Evolutionary conservation across 2,113 vertebrate species (phyloP).

Genomic region (Lampris incognitus): DNA sequence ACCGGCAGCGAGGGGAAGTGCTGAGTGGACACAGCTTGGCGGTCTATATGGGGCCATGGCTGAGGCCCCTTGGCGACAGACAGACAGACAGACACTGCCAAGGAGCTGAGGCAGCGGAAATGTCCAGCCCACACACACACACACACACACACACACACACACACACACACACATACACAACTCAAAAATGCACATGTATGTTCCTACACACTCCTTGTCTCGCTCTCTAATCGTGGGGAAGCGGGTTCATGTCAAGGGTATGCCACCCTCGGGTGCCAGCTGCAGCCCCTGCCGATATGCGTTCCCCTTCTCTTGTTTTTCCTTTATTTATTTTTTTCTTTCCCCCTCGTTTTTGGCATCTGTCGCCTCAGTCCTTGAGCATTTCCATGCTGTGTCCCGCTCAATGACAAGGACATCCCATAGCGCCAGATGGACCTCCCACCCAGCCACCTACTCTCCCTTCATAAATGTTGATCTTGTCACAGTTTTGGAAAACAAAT

Average conservation of each 20-base stretch:
- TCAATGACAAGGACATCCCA: conserved; percentile 76
- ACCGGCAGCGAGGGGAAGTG: conserved; percentile 72
- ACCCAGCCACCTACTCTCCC: conserved; percentile 57
- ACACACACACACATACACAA: conserved; percentile 33
- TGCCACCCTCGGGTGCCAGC: conserved; percentile 67
- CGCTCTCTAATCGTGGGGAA: conserved; percentile 51
- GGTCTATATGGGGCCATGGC: conserved; percentile 70
- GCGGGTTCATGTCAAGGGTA: conserved; percentile 64
- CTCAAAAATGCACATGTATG: conserved; percentile 4
- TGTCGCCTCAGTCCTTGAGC: conserved; percentile 68
- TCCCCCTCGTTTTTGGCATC: conserved; percentile 62
- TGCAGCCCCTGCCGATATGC: conserved; percentile 59
- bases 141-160: conserved; percentile 12
- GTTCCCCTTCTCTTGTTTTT: conserved; percentile 44
- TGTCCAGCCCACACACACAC: conserved; percentile 52
- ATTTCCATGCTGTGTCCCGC: conserved; percentile 67
- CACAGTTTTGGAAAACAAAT: conserved; percentile 67
- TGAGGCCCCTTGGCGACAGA: conserved; percentile 74
- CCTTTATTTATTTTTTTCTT: conserved; percentile 6
- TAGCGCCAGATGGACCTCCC: conserved; percentile 80
- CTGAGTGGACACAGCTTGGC: conserved; percentile 78
- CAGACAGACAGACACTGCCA: conserved; percentile 53
- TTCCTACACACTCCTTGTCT: conserved; percentile 48
- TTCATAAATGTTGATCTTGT: conserved; percentile 72
- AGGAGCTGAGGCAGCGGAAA: conserved; percentile 81